Evolutionary conservation across 2,888 invertebrate species (phyloP).

Genomic region (Anthophora plumipes): DNA sequence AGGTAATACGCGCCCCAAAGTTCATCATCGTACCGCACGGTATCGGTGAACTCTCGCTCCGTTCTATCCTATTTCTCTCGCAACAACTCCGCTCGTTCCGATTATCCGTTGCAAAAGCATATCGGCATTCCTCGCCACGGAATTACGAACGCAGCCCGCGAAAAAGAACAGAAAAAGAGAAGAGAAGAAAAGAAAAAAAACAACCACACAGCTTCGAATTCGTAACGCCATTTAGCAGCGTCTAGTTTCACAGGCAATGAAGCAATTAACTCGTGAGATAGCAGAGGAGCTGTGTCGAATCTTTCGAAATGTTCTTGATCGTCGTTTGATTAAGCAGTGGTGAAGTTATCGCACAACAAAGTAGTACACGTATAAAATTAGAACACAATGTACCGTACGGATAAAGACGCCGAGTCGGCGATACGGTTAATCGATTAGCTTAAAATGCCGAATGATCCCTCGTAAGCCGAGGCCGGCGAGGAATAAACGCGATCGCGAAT

Average conservation of each 20-base stretch:
- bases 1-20: constrained; percentile 41
- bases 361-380: too few species aligned
- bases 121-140: constrained; percentile 26
- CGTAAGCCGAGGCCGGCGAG: not conserved
- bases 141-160: constrained; percentile 11
- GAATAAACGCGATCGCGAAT: constrained; percentile 36
- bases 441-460: too few species aligned
- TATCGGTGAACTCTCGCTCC: constrained; percentile 12
- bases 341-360: too few species aligned
- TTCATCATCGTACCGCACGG: constrained; percentile 40
- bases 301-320: too few species aligned
- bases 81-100: constrained; percentile 38
- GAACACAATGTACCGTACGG: too few species aligned
- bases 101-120: constrained; percentile 62
- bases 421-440: too few species aligned
- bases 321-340: too few species aligned
- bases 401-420: too few species aligned
- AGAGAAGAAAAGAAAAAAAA: too few species aligned
- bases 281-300: not conserved
- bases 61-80: constrained; percentile 37
- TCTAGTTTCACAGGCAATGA: constrained; percentile 20
- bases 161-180: too few species aligned
- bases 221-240: constrained; percentile 20
- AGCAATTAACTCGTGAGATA: constrained; percentile 21
- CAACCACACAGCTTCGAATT: too few species aligned